Evolutionary conservation across 2,113 vertebrate species (phyloP), one percentile per base, ranked within the genome.

Genomic region (Gallinago jamesoni): DNA sequence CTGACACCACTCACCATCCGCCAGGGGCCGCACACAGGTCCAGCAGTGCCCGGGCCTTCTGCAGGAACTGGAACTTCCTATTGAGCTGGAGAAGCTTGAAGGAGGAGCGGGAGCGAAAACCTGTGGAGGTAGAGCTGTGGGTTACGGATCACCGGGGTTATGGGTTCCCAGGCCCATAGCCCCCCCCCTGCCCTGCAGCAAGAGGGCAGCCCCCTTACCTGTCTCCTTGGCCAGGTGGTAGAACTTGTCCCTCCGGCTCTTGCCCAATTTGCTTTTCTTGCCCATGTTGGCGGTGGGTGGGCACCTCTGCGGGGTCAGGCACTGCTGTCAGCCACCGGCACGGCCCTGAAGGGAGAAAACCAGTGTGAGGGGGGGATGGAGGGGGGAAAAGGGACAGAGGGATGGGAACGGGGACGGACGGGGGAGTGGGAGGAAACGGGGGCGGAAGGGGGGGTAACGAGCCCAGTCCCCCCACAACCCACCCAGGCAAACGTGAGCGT

Each of bases 61-160:
- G 99, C 15, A 99, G 90, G 97, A 99, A 99, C 97, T 99, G 99
- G 97, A 99, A 99, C 76, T 99, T 99, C 33, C 99, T 98, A 76
- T 99, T 99, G 45, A 99, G 98, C 95, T 99, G 99, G 27, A 99
- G 99, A n/a, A 99, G 98, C 57, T 99, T 99, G 96, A 99, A 99
- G 41, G 99, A 99, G 1, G 99, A 99, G 52, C 99, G 99, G 69
- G 99, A 99, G 12, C 99, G 99, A 91, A 99, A 99, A 28, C 99
- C 99, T 99, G 92, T 1, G 15, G 17, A 57, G 31, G 14, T 28
- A 19, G 16, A n/a, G 9, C 2, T 5, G 1, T 3, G 2, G 57
- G 28, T 63, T 8, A 48, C 0, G 0, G 43, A 2, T 18, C 3
- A 13, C 20, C 0, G 2, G 21, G 14, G 23, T 7, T 21, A 6